Base-by-base conservation (phyloP, 2,888 invertebrate species). In the Bibio marci region DNA sequence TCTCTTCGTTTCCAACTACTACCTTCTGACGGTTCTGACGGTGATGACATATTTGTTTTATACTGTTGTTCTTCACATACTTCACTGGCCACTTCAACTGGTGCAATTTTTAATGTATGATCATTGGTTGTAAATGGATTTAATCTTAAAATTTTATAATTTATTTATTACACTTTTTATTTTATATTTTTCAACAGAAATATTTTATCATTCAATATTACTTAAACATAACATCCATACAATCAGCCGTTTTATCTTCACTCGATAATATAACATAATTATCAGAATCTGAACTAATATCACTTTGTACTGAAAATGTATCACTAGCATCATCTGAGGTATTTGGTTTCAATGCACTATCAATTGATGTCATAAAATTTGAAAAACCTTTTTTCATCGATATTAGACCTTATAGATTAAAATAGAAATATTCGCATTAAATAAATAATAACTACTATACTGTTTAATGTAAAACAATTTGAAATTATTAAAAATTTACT, bases 261-360 rank as follows among this genome's bases (percentile, higher is more conserved):
- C 67, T 70, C 47, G 79, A 65, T 1, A 83, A 71, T 34, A 80
- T 70, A n/a, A 85, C 74, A 55, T 78, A 87, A 48, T 82, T 79
- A 51, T 86, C 86, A 45, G 86, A 87, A 62, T 91, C 91, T 1
- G 85, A 86, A 48, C 83, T 86, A 27, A 78, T 76, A 44, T 88
- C 88, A 47, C 87, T 87, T 48, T 75, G 69, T 49, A 80, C 70
- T 1, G 81, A 81, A 46, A 78, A 63, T 1, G 76, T 76, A 52
- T 82, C 81, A 51, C 80, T 80, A 38, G 74, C 72, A 43, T 80
- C 80, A 52, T 85, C 83, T 39, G 73, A 71, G 1, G 78, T 70
- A 33, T 69, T 71, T 3, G 72, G 67, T 45, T 81, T 80, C 41
- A 79, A 61, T n/a, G 80, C 86, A 46, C 76, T 78, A 62, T 87